Conservation (phyloP, 2,888 invertebrate genomes). For the Spicauda simplicius region DNA sequence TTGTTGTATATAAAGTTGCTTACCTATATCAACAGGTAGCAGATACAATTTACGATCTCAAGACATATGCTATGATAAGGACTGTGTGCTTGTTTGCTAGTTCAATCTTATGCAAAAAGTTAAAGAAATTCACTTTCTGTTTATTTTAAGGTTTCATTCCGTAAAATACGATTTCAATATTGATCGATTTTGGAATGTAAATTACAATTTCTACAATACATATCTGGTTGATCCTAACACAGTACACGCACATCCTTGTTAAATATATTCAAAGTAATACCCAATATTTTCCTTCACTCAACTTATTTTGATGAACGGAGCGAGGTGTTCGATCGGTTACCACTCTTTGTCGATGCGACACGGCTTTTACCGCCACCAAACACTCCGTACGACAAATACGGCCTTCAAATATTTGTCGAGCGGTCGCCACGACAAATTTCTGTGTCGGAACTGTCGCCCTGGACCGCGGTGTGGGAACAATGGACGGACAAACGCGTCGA, state of each 20-base stretch:
- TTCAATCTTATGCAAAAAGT: too few relatives aligned
- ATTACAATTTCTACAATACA: too few relatives aligned
- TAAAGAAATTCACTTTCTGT: too few relatives aligned
- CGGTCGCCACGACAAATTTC: constrained; percentile 58
- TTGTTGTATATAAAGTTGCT: too few relatives aligned
- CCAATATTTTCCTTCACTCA: constrained; percentile 21
- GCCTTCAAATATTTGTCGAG: constrained; percentile 61
- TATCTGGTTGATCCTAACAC: too few relatives aligned
- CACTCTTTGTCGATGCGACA: constrained; percentile 58
- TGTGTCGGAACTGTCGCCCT: constrained; percentile 69
- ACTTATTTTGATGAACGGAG: not conserved
- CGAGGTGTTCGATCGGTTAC: constrained; percentile 36
- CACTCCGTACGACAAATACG: constrained; percentile 55
- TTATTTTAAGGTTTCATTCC: too few relatives aligned
- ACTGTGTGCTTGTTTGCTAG: too few relatives aligned
- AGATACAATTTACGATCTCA: too few relatives aligned
- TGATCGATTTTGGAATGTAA: too few relatives aligned
- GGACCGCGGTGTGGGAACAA: constrained; percentile 45
- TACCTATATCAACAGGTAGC: too few relatives aligned
- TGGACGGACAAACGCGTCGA: constrained; percentile 40
- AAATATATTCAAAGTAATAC: not conserved
- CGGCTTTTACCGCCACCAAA: constrained; percentile 74
- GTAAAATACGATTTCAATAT: too few relatives aligned
- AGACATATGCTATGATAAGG: too few relatives aligned
- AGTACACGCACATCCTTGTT: not conserved